Base-by-base conservation (phyloP, 2,113 vertebrate genomes). In the Halichoeres trimaculatus region DNA sequence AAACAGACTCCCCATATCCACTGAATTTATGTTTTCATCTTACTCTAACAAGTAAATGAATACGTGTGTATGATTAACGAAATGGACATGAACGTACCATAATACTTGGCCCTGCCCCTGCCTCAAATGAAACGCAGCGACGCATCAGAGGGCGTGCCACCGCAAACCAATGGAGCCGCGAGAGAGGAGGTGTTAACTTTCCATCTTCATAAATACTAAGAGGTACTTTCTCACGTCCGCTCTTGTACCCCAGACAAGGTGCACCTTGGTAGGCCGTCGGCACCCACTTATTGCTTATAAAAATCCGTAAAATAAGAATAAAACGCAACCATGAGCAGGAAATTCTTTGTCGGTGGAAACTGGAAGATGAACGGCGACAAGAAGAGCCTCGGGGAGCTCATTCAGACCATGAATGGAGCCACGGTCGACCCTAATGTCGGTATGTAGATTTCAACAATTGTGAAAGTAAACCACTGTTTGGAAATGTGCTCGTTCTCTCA, bases 351-450 rank as follows among this genome's bases (percentile, higher is more conserved):
- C 0, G 97, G 98, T 65, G 98, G 97, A 3, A 99, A 99, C 92
- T 99, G 98, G 98, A 99, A 99, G 90, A 94, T 99, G 98, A 99
- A 99, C 34, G 97, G 98, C n/a, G 94, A 98, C 76, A 99, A 97
- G 94, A 95, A 96, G 55, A 95, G 90, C 68, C 93, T 99, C 0
- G 95, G 94, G 67, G 98, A 98, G 16, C 96, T 99, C 62, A 96
- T 97, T 85, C 79, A 93, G 11, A 95, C 93, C 11, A 75, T 99
- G 89, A 99, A 99, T 77, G 74, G 57, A 35, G 97, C 92, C 70
- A 95, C 94, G 80, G 84, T 98, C 87, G 93, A 96, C 36, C 82
- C 94, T 6, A 95, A 98, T 81, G 95, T 96, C 62, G 98, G 98
- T 99, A 86, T 78, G 94, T 77, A n/a, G 4, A 45, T 54, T 53